Percentiles rank a stretch among this genome's conserved stretches.
These are phyloP conservation scores for Mola mola DNA, from an alignment of 2,113 vertebrate species.

Conservation along the genomic window DNA sequence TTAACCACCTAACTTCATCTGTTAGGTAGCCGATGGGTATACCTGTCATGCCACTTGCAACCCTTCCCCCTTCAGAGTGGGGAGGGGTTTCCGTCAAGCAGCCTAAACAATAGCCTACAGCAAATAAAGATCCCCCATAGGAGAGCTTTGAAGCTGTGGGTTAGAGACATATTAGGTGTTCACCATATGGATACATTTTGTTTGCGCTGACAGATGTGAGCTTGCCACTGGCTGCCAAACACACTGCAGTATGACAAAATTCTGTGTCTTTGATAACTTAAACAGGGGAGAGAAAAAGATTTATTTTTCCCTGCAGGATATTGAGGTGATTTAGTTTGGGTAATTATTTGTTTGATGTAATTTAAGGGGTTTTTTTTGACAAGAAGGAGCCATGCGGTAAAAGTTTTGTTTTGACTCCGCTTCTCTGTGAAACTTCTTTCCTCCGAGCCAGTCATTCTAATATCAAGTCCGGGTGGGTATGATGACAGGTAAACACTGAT, in stretches of 20 bases:
- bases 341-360: conserved; percentile 37
- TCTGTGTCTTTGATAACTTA: conserved; percentile 50
- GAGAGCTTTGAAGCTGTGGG: conserved; percentile 19
- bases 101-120: conserved; percentile 3
- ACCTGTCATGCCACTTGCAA: no score
- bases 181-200: conserved; percentile 31
- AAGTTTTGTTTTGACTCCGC: conserved; percentile 16
- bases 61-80: no score
- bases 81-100: no score
- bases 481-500: conserved; percentile 11
- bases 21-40: no score
- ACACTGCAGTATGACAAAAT: conserved; percentile 58
- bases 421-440: not conserved
- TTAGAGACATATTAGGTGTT: conserved; percentile 50
- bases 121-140: conserved; percentile 12
- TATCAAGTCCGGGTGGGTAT: not conserved
- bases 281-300: conserved; percentile 37
- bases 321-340: conserved; percentile 21
- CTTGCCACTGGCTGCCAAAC: conserved; percentile 49
- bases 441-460: not conserved
- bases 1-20: no score
- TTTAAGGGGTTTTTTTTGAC: conserved; percentile 25
- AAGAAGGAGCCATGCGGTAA: conserved; percentile 11
- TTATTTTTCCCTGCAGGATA: conserved; percentile 25
- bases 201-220: conserved; percentile 51